These are phyloP conservation scores for Euwallacea similis DNA, from an alignment of 1,140 invertebrate genomes.

Conservation along the genomic window DNA sequence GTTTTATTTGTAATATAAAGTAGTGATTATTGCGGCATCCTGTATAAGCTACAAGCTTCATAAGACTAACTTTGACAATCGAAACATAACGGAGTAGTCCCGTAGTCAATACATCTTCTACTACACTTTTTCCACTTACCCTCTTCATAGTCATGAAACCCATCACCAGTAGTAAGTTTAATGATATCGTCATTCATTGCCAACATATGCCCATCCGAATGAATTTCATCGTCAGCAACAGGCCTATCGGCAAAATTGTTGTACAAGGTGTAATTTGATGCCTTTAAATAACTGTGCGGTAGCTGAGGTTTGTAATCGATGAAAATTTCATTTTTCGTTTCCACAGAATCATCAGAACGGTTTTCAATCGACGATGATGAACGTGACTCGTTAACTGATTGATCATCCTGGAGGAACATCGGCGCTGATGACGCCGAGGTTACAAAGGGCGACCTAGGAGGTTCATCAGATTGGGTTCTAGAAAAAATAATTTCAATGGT, in stretches of 20 bases:
- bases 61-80: no score
- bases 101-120: no score
- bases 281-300: conserved; percentile 7
- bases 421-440: conserved; percentile 48
- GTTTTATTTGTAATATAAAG: no score
- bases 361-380: conserved; percentile 46
- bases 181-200: not conserved
- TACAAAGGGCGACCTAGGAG: conserved; percentile 70
- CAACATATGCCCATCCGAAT: not conserved
- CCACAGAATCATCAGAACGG: conserved; percentile 59
- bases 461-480: conserved; percentile 80
- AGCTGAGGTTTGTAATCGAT: conserved; percentile 81
- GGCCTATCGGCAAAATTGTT: no score
- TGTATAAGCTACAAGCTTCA: no score
- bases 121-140: no score
- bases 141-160: no score
- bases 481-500: not conserved
- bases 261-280: no score
- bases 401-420: conserved; percentile 38
- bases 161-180: not conserved
- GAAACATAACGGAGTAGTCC: no score
- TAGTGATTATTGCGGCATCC: no score
- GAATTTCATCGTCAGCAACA: not conserved
- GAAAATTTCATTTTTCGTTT: conserved; percentile 76
- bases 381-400: conserved; percentile 45